These are phyloP conservation scores for Novumbra hubbsi DNA, from an alignment of 2,797 vertebrate genomes.

Conservation along the genomic window DNA sequence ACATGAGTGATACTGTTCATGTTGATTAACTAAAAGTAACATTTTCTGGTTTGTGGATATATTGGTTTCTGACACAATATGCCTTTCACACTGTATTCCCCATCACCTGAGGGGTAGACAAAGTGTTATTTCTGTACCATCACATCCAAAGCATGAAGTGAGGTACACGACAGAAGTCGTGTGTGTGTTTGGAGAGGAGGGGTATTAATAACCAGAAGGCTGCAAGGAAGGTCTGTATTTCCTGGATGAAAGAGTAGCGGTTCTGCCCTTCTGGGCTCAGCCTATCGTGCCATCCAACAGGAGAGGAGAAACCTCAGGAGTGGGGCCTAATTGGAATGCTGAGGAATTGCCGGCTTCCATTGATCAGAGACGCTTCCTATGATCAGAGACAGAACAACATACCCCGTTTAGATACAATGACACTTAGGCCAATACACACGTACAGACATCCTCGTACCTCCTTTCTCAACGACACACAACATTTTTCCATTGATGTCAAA, in stretches of 20 bases:
- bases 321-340: constrained; percentile 50
- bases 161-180: constrained; percentile 37
- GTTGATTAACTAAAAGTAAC: neutral
- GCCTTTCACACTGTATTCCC: constrained; percentile 23
- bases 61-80: neutral
- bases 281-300: constrained; percentile 56
- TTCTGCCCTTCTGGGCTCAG: constrained; percentile 36
- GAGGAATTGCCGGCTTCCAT: constrained; percentile 62
- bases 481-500: neutral
- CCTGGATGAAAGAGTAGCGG: constrained; percentile 54
- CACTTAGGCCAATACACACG: constrained; percentile 16
- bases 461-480: neutral
- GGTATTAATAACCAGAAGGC: constrained; percentile 44
- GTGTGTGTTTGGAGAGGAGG: neutral
- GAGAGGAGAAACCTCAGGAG: constrained; percentile 51
- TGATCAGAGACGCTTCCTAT: constrained; percentile 44
- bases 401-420: constrained; percentile 16
- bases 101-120: constrained; percentile 55
- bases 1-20: neutral
- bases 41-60: neutral
- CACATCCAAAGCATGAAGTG: constrained; percentile 34
- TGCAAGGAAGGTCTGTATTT: constrained; percentile 47
- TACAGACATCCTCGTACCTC: constrained; percentile 11
- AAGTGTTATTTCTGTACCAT: constrained; percentile 42
- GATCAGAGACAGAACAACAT: constrained; percentile 44